These are phyloP conservation scores for Myathropa florea DNA, from an alignment of 2,888 invertebrate species.

Conservation along the genomic window DNA sequence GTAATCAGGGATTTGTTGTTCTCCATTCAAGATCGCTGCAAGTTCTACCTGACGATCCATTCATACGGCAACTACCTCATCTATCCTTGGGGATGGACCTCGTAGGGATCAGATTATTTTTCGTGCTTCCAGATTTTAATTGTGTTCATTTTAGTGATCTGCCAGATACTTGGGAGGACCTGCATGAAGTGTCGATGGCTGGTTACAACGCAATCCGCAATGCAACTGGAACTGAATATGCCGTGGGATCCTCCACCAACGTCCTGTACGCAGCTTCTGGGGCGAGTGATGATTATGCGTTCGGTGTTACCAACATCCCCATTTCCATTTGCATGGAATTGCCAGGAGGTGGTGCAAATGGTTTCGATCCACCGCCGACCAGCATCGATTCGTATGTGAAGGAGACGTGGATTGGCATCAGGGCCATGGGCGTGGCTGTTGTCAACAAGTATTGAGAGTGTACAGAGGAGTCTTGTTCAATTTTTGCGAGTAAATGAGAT, in stretches of 20 bases:
- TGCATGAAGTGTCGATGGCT: constrained; percentile 78
- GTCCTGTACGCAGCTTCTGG: constrained; percentile 82
- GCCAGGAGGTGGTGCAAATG: constrained; percentile 82
- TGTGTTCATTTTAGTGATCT: constrained; percentile 74
- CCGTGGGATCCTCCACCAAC: constrained; percentile 81
- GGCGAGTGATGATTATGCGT: constrained; percentile 86
- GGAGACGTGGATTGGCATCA: constrained; percentile 83
- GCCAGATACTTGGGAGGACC: constrained; percentile 80
- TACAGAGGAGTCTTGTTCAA: no score
- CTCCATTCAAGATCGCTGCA: constrained; percentile 79
- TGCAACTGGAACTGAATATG: constrained; percentile 78
- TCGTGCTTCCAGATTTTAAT: not conserved
- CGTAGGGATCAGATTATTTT: constrained; percentile 76
- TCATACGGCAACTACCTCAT: constrained; percentile 87
- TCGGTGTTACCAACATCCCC: constrained; percentile 82
- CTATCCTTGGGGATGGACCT: constrained; percentile 85
- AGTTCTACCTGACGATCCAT: constrained; percentile 88
- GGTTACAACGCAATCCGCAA: constrained; percentile 78
- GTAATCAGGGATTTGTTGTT: constrained; percentile 83
- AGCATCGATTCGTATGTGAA: constrained; percentile 82
- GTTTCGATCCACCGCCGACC: constrained; percentile 83
- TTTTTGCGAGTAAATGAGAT: not conserved
- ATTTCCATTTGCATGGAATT: constrained; percentile 85
- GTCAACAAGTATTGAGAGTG: constrained; percentile 74
- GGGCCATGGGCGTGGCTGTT: constrained; percentile 77